A percentile compares a stretch with the other conserved stretches of the same genome.
These are phyloP conservation scores for Nebria brevicollis DNA, from an alignment of 2,888 invertebrate species.

Conservation along the genomic window DNA sequence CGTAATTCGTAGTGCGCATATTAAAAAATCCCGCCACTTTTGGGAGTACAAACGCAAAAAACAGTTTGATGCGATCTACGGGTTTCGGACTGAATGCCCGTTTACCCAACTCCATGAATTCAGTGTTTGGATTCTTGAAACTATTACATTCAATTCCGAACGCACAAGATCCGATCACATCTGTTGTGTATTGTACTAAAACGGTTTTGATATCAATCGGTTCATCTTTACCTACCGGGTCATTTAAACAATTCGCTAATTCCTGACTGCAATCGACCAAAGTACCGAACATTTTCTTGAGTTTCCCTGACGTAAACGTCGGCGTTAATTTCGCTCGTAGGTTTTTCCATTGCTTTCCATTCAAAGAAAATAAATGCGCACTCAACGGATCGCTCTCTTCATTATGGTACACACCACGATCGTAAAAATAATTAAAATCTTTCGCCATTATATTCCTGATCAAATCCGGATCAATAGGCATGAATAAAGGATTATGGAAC, in stretches of 20 bases:
- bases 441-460: conserved; percentile 65
- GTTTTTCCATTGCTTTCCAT: conserved; percentile 69
- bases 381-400: conserved; percentile 68
- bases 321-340: conserved; percentile 71
- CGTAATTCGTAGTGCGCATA: conserved; percentile 27
- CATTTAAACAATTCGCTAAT: conserved; percentile 61
- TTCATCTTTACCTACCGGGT: conserved; percentile 26
- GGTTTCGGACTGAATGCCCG: conserved; percentile 20
- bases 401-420: conserved; percentile 68
- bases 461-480: conserved; percentile 54
- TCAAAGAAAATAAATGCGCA: conserved; percentile 67
- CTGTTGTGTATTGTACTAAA: conserved; percentile 21
- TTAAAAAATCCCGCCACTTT: conserved; percentile 31
- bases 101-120: conserved; percentile 21
- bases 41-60: conserved; percentile 27
- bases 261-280: conserved; percentile 66
- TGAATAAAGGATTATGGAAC: conserved; percentile 51
- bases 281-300: conserved; percentile 70
- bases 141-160: conserved; percentile 44
- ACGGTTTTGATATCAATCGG: conserved; percentile 37
- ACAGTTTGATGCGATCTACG: conserved; percentile 31
- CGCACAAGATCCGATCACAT: conserved; percentile 41
- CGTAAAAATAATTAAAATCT: conserved; percentile 70
- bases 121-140: conserved; percentile 36
- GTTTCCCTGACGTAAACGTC: conserved; percentile 71